Base-by-base conservation (phyloP, 2,888 invertebrate species). In the Tetragonula carbonaria region DNA sequence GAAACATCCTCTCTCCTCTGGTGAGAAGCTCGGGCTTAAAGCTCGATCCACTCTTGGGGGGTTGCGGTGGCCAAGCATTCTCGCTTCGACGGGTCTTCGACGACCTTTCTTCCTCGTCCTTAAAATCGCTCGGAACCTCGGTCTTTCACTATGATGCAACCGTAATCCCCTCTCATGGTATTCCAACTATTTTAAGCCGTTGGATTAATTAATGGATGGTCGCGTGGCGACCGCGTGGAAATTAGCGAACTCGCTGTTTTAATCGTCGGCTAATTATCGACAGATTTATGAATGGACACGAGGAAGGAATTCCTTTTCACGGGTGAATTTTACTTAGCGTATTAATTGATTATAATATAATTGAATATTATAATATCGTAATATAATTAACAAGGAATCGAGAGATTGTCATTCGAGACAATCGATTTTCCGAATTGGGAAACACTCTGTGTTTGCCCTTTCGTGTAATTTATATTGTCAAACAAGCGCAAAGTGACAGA, bases 111-210 rank as follows among this genome's bases (percentile, higher is more conserved):
- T 18, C 55, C 11, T 16, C 23, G 45, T 62, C 55, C 72, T 21
- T 59, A 78, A 50, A 67, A 45, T 59, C 57, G 16, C 16, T 0
- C 38, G 1, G 51, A 55, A 53, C 6, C 18, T n/a, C 5, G 23
- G 55, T 33, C 4, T 28, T 59, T n/a, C 57, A n/a, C 28, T 5
- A 1, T 2, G 18, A 11, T 11, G 2, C 28, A 51, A 4, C 2
- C 28, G 23, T 45, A 23, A 74, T 74, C 38, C 45, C 23, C 21
- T 28, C 65, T 21, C 21, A 28, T 59, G 80, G 79, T 78, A 83
- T 86, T 87, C 83, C 76, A 87, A 89, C 84, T 84, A 86, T 89
- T 88, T 85, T 38, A 80, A 84, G 79, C 70, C 88, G 59, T 62
- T 59, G 78, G 70, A 86, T 88, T 86, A 89, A 86, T 81, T 87